Evolutionary conservation across 1,140 invertebrate genomes (phyloP).

Genomic region (Pectinophora gossypiella): DNA sequence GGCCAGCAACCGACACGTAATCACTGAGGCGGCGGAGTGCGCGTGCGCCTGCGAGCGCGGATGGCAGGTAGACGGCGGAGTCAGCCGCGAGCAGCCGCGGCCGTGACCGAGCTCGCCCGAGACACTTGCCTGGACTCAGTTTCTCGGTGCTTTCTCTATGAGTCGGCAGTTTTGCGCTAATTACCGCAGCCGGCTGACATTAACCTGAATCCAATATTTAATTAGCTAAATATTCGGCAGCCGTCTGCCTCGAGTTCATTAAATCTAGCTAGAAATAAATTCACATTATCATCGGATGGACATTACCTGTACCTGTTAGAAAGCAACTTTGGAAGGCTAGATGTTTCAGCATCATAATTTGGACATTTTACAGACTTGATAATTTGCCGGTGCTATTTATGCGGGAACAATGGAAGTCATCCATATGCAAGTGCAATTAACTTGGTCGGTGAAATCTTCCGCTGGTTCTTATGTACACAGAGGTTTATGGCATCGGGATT

Average conservation of each 20-base stretch:
- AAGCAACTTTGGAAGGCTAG: not conserved
- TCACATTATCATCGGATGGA: not conserved
- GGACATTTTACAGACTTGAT: not conserved
- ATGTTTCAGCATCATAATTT: not conserved
- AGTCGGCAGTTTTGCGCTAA: slow-evolving; percentile 36
- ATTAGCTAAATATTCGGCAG: slow-evolving; percentile 22
- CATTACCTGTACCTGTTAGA: not conserved
- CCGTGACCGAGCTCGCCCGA: not conserved
- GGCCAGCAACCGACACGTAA: not conserved
- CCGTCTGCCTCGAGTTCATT: not conserved
- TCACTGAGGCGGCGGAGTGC: not conserved
- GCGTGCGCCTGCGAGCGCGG: not conserved
- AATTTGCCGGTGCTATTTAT: too few species aligned
- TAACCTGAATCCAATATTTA: slow-evolving; percentile 32
- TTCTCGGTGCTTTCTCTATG: slow-evolving; percentile 38
- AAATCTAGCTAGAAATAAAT: not conserved
- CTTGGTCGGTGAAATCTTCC: too few species aligned
- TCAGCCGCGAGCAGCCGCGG: not conserved
- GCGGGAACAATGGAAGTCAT: too few species aligned
- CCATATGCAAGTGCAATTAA: too few species aligned
- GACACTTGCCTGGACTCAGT: slow-evolving; percentile 1
- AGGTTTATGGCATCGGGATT: too few species aligned
- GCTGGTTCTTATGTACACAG: too few species aligned
- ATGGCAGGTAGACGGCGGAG: not conserved
- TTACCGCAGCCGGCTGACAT: slow-evolving; percentile 28